Conservation (phyloP, 2,797 vertebrate species). For the Darevskia mixta region DNA sequence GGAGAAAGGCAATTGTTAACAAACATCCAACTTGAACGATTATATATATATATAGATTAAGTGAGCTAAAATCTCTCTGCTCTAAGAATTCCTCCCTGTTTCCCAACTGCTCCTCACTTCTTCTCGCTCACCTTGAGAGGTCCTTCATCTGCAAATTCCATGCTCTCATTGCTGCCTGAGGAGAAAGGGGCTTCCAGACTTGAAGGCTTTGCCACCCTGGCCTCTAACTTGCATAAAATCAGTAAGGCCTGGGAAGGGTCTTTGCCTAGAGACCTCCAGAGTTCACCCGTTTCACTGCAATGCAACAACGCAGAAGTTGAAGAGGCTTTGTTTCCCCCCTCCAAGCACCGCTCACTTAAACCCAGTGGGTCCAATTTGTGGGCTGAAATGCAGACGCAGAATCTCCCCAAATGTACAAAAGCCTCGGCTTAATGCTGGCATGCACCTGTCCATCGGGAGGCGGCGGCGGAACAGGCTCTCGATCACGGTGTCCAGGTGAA, state of each 20-base stretch:
- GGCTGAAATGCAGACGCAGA: too few species aligned
- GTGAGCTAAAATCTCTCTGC: too few species aligned
- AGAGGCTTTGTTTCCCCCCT: too few species aligned
- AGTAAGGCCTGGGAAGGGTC: background rate
- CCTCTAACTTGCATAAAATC: slow-evolving; percentile 2
- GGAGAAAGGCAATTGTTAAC: too few species aligned
- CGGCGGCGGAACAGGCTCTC: slow-evolving; percentile 14
- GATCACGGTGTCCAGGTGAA: slow-evolving; percentile 27
- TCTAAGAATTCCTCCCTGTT: too few species aligned
- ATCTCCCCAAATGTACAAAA: background rate
- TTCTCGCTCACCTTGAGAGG: slow-evolving; percentile 17
- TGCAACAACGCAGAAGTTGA: background rate
- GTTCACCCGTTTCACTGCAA: slow-evolving; percentile 30
- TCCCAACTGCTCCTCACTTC: background rate
- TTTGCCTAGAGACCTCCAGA: slow-evolving; percentile 26
- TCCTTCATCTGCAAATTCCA: slow-evolving; percentile 17
- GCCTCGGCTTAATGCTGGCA: background rate
- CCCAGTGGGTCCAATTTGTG: too few species aligned
- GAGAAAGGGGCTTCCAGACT: too few species aligned
- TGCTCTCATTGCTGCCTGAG: background rate
- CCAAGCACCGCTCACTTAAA: too few species aligned
- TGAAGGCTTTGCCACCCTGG: background rate
- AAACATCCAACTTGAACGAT: too few species aligned
- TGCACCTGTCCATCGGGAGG: slow-evolving; percentile 37
- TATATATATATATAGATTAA: too few species aligned